Evolutionary conservation across 2,113 vertebrate genomes (phyloP).

Genomic region (Phrynosoma blainvillii): DNA sequence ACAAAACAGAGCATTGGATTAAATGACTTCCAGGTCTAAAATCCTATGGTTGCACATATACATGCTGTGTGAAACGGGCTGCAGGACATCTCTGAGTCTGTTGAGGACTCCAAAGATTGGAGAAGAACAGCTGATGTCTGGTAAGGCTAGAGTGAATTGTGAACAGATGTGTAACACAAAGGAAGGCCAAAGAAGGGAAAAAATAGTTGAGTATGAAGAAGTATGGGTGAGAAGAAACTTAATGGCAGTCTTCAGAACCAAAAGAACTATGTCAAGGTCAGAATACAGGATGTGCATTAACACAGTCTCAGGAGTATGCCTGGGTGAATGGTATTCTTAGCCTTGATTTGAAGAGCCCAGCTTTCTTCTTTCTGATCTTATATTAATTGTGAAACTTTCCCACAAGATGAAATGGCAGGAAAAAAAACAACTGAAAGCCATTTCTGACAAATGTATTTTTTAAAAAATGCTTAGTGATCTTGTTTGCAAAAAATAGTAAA

Average conservation of each 20-base stretch:
- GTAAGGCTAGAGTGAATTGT: background rate
- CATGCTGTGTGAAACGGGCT: background rate
- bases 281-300: background rate
- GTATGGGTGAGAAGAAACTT: background rate
- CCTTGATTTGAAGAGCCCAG: background rate
- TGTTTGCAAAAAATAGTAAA: background rate
- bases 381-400: background rate
- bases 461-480: background rate
- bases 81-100: background rate
- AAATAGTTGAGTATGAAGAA: background rate
- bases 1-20: background rate
- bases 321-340: background rate
- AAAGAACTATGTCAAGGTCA: background rate
- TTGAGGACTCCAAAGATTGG: background rate
- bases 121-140: background rate
- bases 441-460: background rate
- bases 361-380: background rate
- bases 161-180: slow-evolving; percentile 6
- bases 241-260: background rate
- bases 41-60: background rate
- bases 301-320: background rate
- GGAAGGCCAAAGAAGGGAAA: background rate
- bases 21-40: background rate
- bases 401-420: background rate
- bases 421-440: background rate